Evolutionary conservation across 64 coral and sea anemone species (phyloP), one percentile per base, ranked within the genome.

Genomic region (Orbicella faveolata): DNA sequence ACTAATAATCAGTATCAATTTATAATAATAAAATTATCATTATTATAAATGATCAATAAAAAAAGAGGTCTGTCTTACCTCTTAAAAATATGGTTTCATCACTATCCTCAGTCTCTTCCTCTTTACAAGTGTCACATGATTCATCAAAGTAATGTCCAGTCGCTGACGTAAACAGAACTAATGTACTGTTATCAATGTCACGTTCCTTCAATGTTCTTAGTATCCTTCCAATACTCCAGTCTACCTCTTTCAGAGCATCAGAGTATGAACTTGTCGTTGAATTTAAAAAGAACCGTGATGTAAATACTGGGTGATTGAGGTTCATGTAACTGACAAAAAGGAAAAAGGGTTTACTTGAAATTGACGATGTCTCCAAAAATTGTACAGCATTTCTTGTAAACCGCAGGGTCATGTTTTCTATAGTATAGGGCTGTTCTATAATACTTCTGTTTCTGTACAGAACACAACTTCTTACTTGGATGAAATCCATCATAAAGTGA

Each of bases 181-280:
- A 59, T 12, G 96, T 95, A 3, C 90, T 25, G 55, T 93, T 89
- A 17, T 94, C 93, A 17, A 90, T 41, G 54, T 75, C 79, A 12
- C 21, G 34, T 72, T 89, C 65, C 75, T 80, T 76, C 12, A 95
- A 16, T 51, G 88, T 55, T 70, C 36, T 87, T 12, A 93, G 30
- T 17, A 98, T 94, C 83, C 86, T 98, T 3, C 96, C 96, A 67
- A 98, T 73, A 79, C 96, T 98, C 93, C 96, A 98, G 62, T 98
- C 96, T 52, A 94, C 67, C 79, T 98, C 93, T 23, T 52, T 69
- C 16, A 98, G 23, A 36, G 93, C 87, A 82, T 94, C 93, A 23
- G 61, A 61, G 48, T 88, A 86, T 35, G 57, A 17, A 76, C 33
- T 86, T 77, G 89, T 66, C 6, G 18, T 84, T 30, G 59, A 90